Evolutionary conservation across 2,113 vertebrate genomes (phyloP).

Genomic region (Gambusia affinis): DNA sequence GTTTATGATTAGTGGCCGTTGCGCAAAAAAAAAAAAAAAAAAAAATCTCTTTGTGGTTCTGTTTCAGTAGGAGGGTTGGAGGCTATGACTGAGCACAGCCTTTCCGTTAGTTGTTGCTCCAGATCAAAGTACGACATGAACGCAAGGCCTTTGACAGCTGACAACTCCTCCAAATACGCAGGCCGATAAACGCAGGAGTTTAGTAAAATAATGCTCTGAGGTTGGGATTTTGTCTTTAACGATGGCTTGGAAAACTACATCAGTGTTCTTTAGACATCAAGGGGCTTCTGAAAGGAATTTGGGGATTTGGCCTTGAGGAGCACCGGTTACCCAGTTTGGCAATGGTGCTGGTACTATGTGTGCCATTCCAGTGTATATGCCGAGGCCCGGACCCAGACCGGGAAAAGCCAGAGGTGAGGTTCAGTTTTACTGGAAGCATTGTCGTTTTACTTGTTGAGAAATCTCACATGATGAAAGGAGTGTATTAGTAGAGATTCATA

Average conservation of each 20-base stretch:
- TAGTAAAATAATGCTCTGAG: conserved; percentile 1
- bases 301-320: conserved; percentile 19
- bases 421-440: conserved; percentile 24
- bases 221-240: conserved; percentile 3
- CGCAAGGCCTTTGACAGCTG: conserved; percentile 35
- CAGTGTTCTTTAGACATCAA: conserved; percentile 33
- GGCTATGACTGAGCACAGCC: conserved; percentile 39
- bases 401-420: conserved; percentile 82
- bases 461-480: neutral
- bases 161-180: conserved; percentile 31
- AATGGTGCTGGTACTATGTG: conserved; percentile 79
- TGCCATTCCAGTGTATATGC: conserved; percentile 86
- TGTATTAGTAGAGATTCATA: conserved; percentile 35
- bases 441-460: conserved; percentile 5
- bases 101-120: conserved; percentile 23
- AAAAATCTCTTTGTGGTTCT: conserved; percentile 33
- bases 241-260: conserved; percentile 22
- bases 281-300: conserved; percentile 6
- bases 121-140: conserved; percentile 68
- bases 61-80: conserved; percentile 45
- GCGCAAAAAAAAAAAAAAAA: conserved; percentile 47
- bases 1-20: conserved; percentile 78
- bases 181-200: conserved; percentile 6
- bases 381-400: conserved; percentile 64
- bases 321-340: conserved; percentile 40